A percentile compares a stretch with the other conserved stretches of the same genome.
Evolutionary conservation across 2,888 invertebrate genomes (phyloP).

Genomic region (Tinea semifulvella): DNA sequence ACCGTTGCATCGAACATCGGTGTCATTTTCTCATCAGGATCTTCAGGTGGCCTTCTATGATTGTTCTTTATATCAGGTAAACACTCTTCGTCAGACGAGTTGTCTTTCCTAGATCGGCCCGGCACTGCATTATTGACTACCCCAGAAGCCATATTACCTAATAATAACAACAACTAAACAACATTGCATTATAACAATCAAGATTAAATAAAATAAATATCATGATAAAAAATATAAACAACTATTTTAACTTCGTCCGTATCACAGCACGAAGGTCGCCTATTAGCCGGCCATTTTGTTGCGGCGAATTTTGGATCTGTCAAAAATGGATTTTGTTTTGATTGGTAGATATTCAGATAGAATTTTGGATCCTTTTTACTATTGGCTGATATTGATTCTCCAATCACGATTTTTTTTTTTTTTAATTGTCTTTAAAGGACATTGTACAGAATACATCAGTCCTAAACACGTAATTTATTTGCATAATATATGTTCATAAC

Average conservation of each 20-base stretch:
- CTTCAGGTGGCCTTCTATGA: background rate
- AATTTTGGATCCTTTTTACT: no score
- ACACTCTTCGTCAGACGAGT: slow-evolving; percentile 29
- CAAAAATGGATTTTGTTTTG: slow-evolving; percentile 17
- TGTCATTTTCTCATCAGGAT: background rate
- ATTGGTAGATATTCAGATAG: no score
- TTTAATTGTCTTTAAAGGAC: no score
- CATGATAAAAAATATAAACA: no score
- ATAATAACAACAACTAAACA: background rate
- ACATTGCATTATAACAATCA: background rate
- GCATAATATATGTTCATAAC: no score
- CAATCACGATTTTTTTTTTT: no score
- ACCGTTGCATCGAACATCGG: background rate
- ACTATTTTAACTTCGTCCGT: no score
- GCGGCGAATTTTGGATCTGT: background rate
- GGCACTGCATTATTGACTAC: slow-evolving; percentile 18
- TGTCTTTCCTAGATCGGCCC: slow-evolving; percentile 17
- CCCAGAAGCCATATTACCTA: slow-evolving; percentile 22
- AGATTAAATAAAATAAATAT: background rate
- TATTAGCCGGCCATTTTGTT: no score
- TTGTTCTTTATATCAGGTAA: slow-evolving; percentile 26
- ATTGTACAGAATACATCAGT: no score
- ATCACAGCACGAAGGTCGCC: no score
- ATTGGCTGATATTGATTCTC: no score
- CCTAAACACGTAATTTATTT: no score